Evolutionary conservation across 2,113 vertebrate genomes (phyloP), one percentile per base, ranked within the genome.

Genomic region (Plecotus auritus): DNA sequence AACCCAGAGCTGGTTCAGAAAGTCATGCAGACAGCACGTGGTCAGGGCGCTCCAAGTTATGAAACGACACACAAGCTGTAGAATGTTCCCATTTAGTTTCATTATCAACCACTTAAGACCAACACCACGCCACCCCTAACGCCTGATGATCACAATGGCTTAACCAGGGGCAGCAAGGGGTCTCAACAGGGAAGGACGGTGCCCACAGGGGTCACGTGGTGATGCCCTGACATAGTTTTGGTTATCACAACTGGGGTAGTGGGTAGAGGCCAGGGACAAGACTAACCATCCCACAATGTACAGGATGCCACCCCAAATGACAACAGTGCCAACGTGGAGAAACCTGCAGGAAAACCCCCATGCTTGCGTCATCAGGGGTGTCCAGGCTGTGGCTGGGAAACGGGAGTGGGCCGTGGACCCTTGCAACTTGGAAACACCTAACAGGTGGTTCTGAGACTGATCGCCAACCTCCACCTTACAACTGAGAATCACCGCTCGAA

Each of bases 31-130:
- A 91, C 5, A 64, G 42, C 16, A 9, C 1, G 0, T 9, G 16
- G 5, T 13, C 2, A 1, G 16, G 9, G 11, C 8, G 16, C 30
- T 35, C 14, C n/a, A 35, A 26, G 16, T 30, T 9, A 7, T 4
- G 17, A 67, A 72, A 37, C 0, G 1, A 30, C 40, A 45, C 77
- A 32, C 2, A 32, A 61, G 47, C 2, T 30, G 7, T 5, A 20
- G 12, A 28, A 42, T 7, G 32, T 45, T 67, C 18, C 56, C 13
- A 28, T n/a, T 73, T 4, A 64, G 67, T n/a, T 73, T 51, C 30
- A 35, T 64, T 9, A 64, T 5, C 22, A 22, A 30, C 17, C n/a
- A 40, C 4, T 0, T 28, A 59, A 73, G 35, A 66, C 20, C 9
- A 26, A 18, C 37, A 76, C 3, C 11, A 54, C 6, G 2, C 6